A percentile compares a stretch with the other conserved stretches of the same genome.
These are phyloP conservation scores for Campoletis raptor DNA, from an alignment of 2,888 invertebrate species.

Conservation along the genomic window DNA sequence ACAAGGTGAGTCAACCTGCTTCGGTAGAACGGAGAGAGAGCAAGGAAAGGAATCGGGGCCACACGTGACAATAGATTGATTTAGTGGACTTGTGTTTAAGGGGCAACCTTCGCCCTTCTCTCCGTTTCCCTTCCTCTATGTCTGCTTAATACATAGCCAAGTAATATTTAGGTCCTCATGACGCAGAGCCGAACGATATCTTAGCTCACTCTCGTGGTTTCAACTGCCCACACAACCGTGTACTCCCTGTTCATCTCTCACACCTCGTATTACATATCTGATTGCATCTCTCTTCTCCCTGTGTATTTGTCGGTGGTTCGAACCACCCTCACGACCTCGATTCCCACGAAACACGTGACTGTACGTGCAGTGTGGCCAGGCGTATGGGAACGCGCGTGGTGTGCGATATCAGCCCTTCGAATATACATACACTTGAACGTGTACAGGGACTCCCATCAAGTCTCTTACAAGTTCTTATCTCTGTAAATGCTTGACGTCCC, in stretches of 20 bases:
- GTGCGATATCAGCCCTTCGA: slow-evolving; percentile 46
- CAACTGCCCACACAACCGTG: slow-evolving; percentile 9
- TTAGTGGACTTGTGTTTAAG: slow-evolving; percentile 77
- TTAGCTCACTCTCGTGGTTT: slow-evolving; percentile 34
- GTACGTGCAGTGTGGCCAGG: slow-evolving; percentile 34
- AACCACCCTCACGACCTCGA: slow-evolving; percentile 51
- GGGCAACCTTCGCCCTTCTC: slow-evolving; percentile 25
- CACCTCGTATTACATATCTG: slow-evolving; percentile 47
- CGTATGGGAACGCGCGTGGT: slow-evolving; percentile 52
- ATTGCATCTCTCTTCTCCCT: background rate
- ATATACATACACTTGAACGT: background rate
- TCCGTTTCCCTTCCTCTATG: slow-evolving; percentile 34
- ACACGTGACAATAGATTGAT: slow-evolving; percentile 82
- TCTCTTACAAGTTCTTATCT: background rate
- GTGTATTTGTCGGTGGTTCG: background rate
- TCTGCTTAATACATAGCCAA: slow-evolving; percentile 35
- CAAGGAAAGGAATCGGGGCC: slow-evolving; percentile 75
- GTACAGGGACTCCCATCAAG: background rate
- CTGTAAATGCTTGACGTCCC: background rate
- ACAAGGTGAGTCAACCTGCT: slow-evolving; percentile 80
- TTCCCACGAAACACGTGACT: slow-evolving; percentile 58
- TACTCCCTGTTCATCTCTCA: slow-evolving; percentile 43
- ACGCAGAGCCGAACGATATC: slow-evolving; percentile 21
- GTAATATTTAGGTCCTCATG: slow-evolving; percentile 19
- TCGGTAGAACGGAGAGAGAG: background rate